Base-by-base conservation (phyloP, 2,888 invertebrate species). In the Lamproptera curius region DNA sequence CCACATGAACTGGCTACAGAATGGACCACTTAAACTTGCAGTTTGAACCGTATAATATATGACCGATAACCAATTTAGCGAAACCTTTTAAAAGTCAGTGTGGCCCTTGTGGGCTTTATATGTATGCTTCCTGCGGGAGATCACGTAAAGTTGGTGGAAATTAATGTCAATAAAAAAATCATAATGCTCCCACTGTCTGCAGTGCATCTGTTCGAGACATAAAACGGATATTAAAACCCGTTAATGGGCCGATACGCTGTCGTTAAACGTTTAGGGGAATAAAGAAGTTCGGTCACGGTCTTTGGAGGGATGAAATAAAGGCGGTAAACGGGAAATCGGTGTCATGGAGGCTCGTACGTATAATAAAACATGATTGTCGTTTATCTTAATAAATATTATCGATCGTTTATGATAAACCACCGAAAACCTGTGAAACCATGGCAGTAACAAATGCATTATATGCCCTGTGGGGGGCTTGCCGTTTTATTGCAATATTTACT, bases 201-300 rank as follows among this genome's bases (percentile, higher is more conserved):
- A n/a, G 16, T 50, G 53, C 60, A 56, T 62, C 59, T 63, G 62
- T 57, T 42, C 11, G 38, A 36, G 55, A 53, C 41, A 53, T 63
- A 56, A 63, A 59, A 55, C 33, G 33, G 49, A 44, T 51, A 55
- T 56, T 50, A 57, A 28, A 31, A 40, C 40, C 50, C 42, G 43
- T 55, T 57, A 57, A 53, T 53, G 50, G 51, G 44, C 42, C 46
- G 44, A 56, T 56, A 39, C 43, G 33, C n/a, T 5, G 45, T 45
- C 44, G 37, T 50, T 41, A 44, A 41, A 35, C 36, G 43, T 26
- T 44, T 46, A 40, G 23, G 16, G 35, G 43, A 43, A 42, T 42
- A 43, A 39, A 26, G 41, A 34, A 35, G 8, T 1, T 31, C 23
- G 39, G 20, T 34, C 26, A 15, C 40, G 16, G 36, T 15, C 11